phyloP scores from a whole-genome alignment of 2,113 vertebrate genomes.

The Struthio camelus region DNA sequence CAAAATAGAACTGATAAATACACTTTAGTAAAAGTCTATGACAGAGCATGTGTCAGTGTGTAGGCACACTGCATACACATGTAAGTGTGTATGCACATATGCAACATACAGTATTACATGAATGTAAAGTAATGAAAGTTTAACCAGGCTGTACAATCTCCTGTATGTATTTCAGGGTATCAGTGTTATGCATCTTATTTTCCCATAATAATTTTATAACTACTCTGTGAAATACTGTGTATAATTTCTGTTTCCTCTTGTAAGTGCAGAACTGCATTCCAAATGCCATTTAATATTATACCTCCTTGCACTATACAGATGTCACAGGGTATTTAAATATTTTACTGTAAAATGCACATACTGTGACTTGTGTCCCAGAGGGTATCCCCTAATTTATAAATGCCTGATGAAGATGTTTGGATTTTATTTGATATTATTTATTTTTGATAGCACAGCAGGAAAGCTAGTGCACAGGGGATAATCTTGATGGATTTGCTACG shows the following conservation, averaged over 20 bases:
- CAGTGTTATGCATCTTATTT: background rate
- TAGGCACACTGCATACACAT: no score
- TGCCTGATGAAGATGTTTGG: constrained; percentile 43
- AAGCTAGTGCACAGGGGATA: background rate
- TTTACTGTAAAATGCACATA: background rate
- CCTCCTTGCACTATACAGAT: background rate
- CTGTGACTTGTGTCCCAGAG: background rate
- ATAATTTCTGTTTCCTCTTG: background rate
- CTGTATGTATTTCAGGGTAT: background rate
- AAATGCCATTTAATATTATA: background rate
- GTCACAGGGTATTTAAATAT: background rate
- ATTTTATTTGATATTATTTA: constrained; percentile 54
- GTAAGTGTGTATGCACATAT: background rate
- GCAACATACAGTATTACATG: background rate
- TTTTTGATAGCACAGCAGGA: constrained; percentile 40
- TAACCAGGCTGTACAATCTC: background rate
- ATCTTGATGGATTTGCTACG: constrained; percentile 79
- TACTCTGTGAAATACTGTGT: background rate
- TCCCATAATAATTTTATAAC: background rate
- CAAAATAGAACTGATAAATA: background rate
- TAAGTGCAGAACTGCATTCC: background rate
- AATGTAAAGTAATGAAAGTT: background rate
- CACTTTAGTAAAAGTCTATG: background rate
- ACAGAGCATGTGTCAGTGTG: background rate
- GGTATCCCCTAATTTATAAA: constrained; percentile 28